These are phyloP conservation scores for Heteromurus nitidus DNA, from an alignment of 2,888 invertebrate genomes.

Conservation along the genomic window DNA sequence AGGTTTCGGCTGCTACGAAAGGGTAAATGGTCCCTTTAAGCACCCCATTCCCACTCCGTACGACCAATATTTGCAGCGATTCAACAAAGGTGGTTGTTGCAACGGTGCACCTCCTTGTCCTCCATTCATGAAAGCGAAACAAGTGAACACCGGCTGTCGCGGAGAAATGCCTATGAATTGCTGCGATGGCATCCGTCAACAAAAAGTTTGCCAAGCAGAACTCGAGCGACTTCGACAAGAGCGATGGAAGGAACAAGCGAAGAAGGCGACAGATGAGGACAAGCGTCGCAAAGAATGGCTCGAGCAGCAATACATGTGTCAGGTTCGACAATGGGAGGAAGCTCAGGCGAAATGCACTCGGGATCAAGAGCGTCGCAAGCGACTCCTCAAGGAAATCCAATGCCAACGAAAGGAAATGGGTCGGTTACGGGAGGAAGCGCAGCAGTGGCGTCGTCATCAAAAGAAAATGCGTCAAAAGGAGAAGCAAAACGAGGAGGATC, in stretches of 20 bases:
- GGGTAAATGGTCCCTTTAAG: constrained; percentile 31
- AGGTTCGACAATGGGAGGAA: constrained; percentile 28
- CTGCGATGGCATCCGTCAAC: constrained; percentile 19
- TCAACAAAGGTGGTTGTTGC: not conserved
- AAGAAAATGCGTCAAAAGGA: constrained; percentile 6
- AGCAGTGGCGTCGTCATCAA: constrained; percentile 34
- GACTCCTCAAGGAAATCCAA: constrained; percentile 10
- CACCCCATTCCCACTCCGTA: constrained; percentile 11
- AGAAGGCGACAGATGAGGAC: constrained; percentile 25
- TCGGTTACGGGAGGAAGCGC: constrained; percentile 25
- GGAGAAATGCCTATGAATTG: not conserved
- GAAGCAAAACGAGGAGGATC: constrained; percentile 22
- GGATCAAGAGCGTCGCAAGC: constrained; percentile 32
- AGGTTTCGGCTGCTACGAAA: constrained; percentile 26
- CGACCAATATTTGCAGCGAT: not conserved
- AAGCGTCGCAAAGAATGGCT: constrained; percentile 34
- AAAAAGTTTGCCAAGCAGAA: constrained; percentile 31
- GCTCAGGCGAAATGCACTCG: constrained; percentile 18
- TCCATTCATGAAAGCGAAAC: not conserved
- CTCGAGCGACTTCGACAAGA: constrained; percentile 27
- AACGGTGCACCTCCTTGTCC: not conserved
- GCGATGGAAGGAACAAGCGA: constrained; percentile 40
- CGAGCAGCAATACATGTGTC: constrained; percentile 22
- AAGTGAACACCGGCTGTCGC: not conserved
- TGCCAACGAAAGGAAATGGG: constrained; percentile 40